Conservation (phyloP, 1,140 invertebrate genomes). For the Planococcus citri region DNA sequence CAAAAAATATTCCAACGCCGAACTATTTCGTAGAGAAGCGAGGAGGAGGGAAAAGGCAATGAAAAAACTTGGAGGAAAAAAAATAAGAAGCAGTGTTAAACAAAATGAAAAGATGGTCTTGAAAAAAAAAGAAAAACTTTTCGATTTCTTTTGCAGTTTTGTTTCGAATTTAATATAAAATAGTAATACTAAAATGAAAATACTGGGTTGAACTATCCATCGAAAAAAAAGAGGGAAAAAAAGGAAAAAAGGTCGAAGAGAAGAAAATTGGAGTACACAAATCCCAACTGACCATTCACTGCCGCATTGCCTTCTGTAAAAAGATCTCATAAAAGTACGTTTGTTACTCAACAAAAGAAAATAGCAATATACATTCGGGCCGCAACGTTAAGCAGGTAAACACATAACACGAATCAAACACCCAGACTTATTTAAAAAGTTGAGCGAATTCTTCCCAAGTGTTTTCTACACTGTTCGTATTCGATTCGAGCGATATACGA, state of each 20-base stretch:
- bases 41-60: neutral
- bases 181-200: neutral
- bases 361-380: neutral
- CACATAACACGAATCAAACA: neutral
- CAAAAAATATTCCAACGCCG: neutral
- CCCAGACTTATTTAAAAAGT: neutral
- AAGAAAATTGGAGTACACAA: neutral
- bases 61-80: neutral
- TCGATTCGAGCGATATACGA: no score
- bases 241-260: neutral
- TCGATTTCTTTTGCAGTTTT: slow-evolving; percentile 3
- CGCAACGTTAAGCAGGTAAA: neutral
- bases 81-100: neutral
- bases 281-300: neutral
- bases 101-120: slow-evolving; percentile 10
- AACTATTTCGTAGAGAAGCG: neutral
- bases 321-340: slow-evolving; percentile 9
- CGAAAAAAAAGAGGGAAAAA: neutral
- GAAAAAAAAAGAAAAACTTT: slow-evolving; percentile 11
- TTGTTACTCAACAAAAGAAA: neutral
- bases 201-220: neutral
- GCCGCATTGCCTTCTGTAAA: neutral
- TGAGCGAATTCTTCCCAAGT: no score
- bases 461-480: no score
- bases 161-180: slow-evolving; percentile 20